Evolutionary conservation across 2,797 vertebrate species (phyloP), one percentile per base, ranked within the genome.

Genomic region (Syndactyla subalaris): DNA sequence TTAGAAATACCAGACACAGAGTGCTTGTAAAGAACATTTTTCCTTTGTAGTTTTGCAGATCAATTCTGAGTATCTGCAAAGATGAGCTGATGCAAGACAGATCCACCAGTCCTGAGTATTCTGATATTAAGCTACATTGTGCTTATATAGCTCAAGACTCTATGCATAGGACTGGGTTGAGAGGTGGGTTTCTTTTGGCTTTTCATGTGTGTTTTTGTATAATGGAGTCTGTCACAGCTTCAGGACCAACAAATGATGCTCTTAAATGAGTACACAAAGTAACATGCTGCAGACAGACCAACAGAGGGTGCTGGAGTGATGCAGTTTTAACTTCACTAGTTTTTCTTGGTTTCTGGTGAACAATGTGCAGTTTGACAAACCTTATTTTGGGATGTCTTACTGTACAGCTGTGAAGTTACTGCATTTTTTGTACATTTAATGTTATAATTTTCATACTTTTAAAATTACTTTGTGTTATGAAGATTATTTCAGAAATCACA

Each of bases 241-340:
- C 10, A 15, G 34, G 34, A n/a, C 27, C 27, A 78, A 10, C 24
- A 45, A 79, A 29, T 36, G 8, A 29, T 3, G 15, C 20, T 59
- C 12, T 23, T 58, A 34, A 21, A 10, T 57, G 29, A 30, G 14
- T 48, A 45, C n/a, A 30, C 29, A 27, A 45, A 62, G 67, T 48
- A 49, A 39, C 7, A 0, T 88, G 51, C 79, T 88, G 79, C 49
- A 36, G 29, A 38, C 12, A 24, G 46, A 67, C 95, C 98, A 92
- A 93, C 75, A 98, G 98, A 95, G 97, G 97, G 97, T 81, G 93
- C 95, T 89, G 78, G 65, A 97, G 95, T 34, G 61, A 93, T 67
- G 61, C 79, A 81, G 61, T 87, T 75, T 48, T 65, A 14, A 9
- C 20, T 55, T 72, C 43, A 8, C 36, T 63, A 7, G 5, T 6